Conservation (phyloP, 2,797 vertebrate species). For the Acipenser transmontanus region DNA sequence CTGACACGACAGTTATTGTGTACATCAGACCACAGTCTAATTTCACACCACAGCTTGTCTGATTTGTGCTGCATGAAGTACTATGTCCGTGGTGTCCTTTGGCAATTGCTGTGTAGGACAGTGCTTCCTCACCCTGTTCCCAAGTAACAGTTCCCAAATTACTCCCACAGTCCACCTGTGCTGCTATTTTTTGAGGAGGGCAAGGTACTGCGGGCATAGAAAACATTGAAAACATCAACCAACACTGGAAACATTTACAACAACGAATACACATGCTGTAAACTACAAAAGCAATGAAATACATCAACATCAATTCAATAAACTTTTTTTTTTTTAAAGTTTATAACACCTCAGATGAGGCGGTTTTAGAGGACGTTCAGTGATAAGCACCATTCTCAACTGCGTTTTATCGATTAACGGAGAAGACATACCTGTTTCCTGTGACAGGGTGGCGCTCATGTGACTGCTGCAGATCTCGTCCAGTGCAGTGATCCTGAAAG, state of each 20-base stretch:
- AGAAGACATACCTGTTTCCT: slow-evolving; percentile 46
- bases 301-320: too few relatives aligned
- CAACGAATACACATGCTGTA: too few relatives aligned
- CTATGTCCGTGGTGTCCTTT: slow-evolving; percentile 37
- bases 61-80: slow-evolving; percentile 45
- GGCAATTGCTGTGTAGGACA: slow-evolving; percentile 43
- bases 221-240: neutral
- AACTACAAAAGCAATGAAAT: too few relatives aligned
- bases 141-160: slow-evolving; percentile 49
- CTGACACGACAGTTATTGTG: slow-evolving; percentile 42
- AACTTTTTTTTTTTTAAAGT: too few relatives aligned
- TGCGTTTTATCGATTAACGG: too few relatives aligned
- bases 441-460: slow-evolving; percentile 30
- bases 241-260: too few relatives aligned
- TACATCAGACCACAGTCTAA: slow-evolving; percentile 54
- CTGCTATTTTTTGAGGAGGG: slow-evolving; percentile 43
- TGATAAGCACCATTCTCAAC: too few relatives aligned
- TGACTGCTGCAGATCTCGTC: slow-evolving; percentile 49
- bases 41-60: slow-evolving; percentile 42
- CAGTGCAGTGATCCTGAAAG: slow-evolving; percentile 32
- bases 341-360: too few relatives aligned
- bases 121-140: slow-evolving; percentile 31
- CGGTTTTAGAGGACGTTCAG: too few relatives aligned
- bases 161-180: slow-evolving; percentile 45
- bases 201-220: slow-evolving; percentile 51